Evolutionary conservation across 2,888 invertebrate species (phyloP).

Genomic region (Oligia strigilis): DNA sequence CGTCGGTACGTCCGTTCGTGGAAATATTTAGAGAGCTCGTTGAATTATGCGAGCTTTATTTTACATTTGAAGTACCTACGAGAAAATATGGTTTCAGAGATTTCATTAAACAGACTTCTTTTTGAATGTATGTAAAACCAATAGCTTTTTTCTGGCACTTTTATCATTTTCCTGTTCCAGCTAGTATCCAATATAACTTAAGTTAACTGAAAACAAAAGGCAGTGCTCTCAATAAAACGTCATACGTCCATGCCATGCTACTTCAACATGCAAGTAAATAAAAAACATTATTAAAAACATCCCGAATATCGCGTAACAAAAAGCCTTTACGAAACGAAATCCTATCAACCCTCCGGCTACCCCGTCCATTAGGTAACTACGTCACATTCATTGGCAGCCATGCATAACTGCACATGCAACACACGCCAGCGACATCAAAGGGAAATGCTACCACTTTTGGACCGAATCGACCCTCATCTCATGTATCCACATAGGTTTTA

Average conservation of each 20-base stretch:
- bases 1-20: conserved; percentile 26
- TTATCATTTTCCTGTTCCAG: neutral
- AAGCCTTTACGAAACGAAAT: conserved; percentile 25
- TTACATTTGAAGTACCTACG: neutral
- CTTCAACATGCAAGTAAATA: neutral
- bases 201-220: neutral
- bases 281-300: conserved; percentile 31
- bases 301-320: conserved; percentile 16
- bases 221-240: neutral
- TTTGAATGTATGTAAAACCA: neutral
- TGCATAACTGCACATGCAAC: conserved; percentile 26
- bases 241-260: neutral
- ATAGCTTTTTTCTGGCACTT: neutral
- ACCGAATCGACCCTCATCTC: conserved; percentile 19
- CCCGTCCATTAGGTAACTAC: conserved; percentile 5
- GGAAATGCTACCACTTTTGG: conserved; percentile 39
- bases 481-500: neutral
- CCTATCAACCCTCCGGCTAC: conserved; percentile 22
- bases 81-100: conserved; percentile 16
- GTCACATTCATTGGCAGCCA: conserved; percentile 42
- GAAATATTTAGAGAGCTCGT: conserved; percentile 35
- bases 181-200: neutral
- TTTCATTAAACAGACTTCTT: conserved; percentile 19
- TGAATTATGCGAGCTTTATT: conserved; percentile 39
- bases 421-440: conserved; percentile 51